Percentiles rank a stretch among this genome's conserved stretches.
Evolutionary conservation across 1,140 invertebrate genomes (phyloP).

Genomic region (Philaenus spumarius): DNA sequence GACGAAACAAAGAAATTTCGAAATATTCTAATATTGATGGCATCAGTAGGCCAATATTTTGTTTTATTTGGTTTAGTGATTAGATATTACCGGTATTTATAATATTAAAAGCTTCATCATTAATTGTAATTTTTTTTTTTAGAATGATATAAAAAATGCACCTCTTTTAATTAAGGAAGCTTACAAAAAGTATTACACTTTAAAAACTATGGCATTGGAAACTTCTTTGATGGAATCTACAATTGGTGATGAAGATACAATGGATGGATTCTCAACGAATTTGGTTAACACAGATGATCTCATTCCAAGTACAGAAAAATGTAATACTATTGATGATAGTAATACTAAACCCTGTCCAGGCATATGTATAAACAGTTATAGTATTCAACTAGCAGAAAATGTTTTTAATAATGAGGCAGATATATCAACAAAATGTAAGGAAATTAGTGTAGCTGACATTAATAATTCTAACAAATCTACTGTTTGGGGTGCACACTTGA

Average conservation of each 20-base stretch:
- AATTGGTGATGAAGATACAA: slow-evolving; percentile 32
- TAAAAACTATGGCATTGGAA: slow-evolving; percentile 64
- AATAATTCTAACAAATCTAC: slow-evolving; percentile 33
- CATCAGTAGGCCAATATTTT: too few relatives aligned
- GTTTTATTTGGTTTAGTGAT: too few relatives aligned
- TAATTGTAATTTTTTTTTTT: slow-evolving; percentile 32
- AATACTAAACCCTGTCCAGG: not conserved
- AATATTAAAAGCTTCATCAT: too few relatives aligned
- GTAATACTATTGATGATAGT: not conserved
- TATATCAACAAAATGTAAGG: not conserved
- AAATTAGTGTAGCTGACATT: not conserved
- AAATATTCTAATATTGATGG: too few relatives aligned
- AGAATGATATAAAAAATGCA: slow-evolving; percentile 72
- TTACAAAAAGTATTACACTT: slow-evolving; percentile 71
- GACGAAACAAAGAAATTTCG: too few relatives aligned
- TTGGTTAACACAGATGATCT: not conserved
- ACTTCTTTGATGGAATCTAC: slow-evolving; percentile 47
- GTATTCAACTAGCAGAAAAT: not conserved
- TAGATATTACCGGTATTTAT: too few relatives aligned
- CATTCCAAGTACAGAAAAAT: not conserved
- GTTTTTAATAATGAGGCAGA: not conserved
- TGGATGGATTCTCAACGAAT: slow-evolving; percentile 18
- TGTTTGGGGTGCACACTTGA: slow-evolving; percentile 53
- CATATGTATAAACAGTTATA: not conserved
- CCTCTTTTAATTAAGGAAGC: slow-evolving; percentile 59